Evolutionary conservation across 37 sponge, comb jelly and placozoan genomes (phyloP), one percentile per base, ranked within the genome.

Genomic region (Aplysina aerophoba): DNA sequence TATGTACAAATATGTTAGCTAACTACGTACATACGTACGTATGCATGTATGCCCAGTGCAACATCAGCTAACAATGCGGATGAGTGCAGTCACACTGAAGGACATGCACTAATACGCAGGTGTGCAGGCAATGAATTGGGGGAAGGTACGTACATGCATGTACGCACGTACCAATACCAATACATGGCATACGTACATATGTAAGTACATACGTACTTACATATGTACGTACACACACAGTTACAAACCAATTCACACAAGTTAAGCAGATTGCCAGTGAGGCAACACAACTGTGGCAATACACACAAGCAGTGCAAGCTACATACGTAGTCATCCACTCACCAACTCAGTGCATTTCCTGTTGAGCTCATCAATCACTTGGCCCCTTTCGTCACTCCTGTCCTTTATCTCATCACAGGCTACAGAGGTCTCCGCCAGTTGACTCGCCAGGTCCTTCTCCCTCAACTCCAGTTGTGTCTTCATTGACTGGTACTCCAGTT

Each of bases 401-500:
- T 63, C 37, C 57, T 88, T 34, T 15, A 25, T 78, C 66, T 88
- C 84, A 28, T 55, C n/a, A 0, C 78, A 66, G 11, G 67, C 34
- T 55, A 22, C 41, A 53, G 31, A 28, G 12, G 63, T 15, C 54
- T 78, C 72, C 15, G 21, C 40, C 0, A 88, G 22, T 67, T 78
- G 22, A 79, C 83, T 20, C 89, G 67, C 58, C 14, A 44, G n/a
- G 54, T 54, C 68, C 21, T 50, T n/a, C 25, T 54, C 30, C 17
- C n/a, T 21, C 79, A 88, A 22, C 57, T 84, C 57, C 55, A 69
- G 62, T 39, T 83, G 31, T 6, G 68, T 84, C 79, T 36, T 35
- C 33, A 88, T 78, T 28, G 79, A 58, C 58, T 88, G 84, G 54
- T 84, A 41, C 28, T 88, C 74, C 16, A 83, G 28, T 19, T 24